Evolutionary conservation across 2,888 invertebrate genomes (phyloP).

Genomic region (Aleiodes testaceus): DNA sequence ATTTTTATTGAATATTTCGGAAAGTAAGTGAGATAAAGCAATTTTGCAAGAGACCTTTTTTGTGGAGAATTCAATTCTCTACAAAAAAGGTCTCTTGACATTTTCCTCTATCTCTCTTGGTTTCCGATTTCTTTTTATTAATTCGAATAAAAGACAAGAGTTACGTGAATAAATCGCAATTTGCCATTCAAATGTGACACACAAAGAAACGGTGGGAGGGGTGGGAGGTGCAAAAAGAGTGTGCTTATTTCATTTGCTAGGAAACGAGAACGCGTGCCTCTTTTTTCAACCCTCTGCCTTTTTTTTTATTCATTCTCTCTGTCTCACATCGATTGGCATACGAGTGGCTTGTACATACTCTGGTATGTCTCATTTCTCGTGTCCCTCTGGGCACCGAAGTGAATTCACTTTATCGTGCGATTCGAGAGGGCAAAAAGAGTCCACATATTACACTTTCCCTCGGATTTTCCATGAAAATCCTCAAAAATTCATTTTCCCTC

Average conservation of each 20-base stretch:
- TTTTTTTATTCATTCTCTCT: neutral
- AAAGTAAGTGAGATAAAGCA: too few relatives aligned
- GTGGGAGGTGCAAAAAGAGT: neutral
- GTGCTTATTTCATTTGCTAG: conserved; percentile 28
- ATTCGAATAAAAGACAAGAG: neutral
- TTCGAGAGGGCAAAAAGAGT: neutral
- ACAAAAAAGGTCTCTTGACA: too few relatives aligned
- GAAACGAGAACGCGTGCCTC: conserved; percentile 30
- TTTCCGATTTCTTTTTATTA: too few relatives aligned
- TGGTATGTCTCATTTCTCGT: neutral
- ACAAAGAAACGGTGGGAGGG: neutral
- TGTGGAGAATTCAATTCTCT: too few relatives aligned
- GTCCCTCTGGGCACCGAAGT: conserved; percentile 8
- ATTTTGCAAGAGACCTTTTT: too few relatives aligned
- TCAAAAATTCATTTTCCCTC: conserved; percentile 26
- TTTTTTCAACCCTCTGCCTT: neutral
- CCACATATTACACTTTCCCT: neutral
- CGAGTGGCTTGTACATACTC: neutral
- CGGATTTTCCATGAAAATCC: conserved; percentile 21
- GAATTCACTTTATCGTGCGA: conserved; percentile 30
- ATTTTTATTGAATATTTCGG: too few relatives aligned
- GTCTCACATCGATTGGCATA: conserved; percentile 28
- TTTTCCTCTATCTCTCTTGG: too few relatives aligned
- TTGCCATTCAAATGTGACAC: conserved; percentile 25
- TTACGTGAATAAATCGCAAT: conserved; percentile 17